Conservation (phyloP, 2,888 invertebrate species). For the Operophtera brumata region DNA sequence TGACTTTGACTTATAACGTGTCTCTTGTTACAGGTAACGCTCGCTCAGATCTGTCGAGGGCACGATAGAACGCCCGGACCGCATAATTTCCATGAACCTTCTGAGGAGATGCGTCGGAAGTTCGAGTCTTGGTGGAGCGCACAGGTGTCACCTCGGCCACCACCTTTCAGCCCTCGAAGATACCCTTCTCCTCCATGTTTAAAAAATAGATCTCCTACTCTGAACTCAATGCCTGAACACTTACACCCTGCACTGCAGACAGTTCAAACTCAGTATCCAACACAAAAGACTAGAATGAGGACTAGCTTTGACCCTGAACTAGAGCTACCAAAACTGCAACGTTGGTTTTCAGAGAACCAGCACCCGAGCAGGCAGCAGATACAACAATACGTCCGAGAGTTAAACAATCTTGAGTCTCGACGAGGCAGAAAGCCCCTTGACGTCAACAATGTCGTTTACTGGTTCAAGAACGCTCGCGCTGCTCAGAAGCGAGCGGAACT, state of each 20-base stretch:
- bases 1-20: slow-evolving; percentile 43
- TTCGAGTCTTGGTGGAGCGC: slow-evolving; percentile 96
- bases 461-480: slow-evolving; percentile 99
- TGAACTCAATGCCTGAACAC: slow-evolving; percentile 75
- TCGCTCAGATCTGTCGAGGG: slow-evolving; percentile 91
- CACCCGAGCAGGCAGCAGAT: slow-evolving; percentile 98
- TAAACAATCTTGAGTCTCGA: slow-evolving; percentile 95
- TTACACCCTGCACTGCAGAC: slow-evolving; percentile 88
- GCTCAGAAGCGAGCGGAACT: slow-evolving; percentile 95
- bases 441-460: slow-evolving; percentile 97
- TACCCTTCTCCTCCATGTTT: slow-evolving; percentile 72
- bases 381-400: slow-evolving; percentile 95
- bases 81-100: slow-evolving; percentile 84
- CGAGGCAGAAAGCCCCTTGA: slow-evolving; percentile 96
- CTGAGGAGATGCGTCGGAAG: slow-evolving; percentile 91
- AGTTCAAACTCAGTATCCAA: slow-evolving; percentile 87
- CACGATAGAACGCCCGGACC: slow-evolving; percentile 84
- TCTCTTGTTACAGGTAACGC: slow-evolving; percentile 83
- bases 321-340: slow-evolving; percentile 96
- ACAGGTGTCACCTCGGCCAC: slow-evolving; percentile 84
- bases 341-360: slow-evolving; percentile 98
- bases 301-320: slow-evolving; percentile 98
- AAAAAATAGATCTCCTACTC: slow-evolving; percentile 71
- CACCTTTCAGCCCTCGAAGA: slow-evolving; percentile 74
- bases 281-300: slow-evolving; percentile 95